phyloP scores from a whole-genome alignment of 2,797 vertebrate species.

The Taenioides sp. region DNA sequence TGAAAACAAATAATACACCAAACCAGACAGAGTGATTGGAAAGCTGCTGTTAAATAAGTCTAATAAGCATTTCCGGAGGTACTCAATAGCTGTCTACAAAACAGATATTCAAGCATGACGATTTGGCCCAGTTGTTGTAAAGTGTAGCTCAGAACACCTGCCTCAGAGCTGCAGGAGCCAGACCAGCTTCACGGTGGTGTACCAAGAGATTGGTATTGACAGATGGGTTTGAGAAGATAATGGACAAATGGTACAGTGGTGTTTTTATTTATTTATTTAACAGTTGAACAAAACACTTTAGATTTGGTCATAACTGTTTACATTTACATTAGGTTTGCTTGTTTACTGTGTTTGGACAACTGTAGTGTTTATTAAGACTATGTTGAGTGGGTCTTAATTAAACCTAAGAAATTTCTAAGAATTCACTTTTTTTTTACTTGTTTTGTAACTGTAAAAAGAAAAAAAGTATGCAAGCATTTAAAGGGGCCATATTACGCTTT shows the following conservation, averaged over 20 bases:
- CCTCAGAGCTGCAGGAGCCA: slow-evolving; percentile 19
- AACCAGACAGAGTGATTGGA: slow-evolving; percentile 51
- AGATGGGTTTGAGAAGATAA: slow-evolving; percentile 11
- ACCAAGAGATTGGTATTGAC: slow-evolving; percentile 15
- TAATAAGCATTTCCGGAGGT: slow-evolving; percentile 51
- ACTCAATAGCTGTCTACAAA: slow-evolving; percentile 40
- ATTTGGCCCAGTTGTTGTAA: not conserved
- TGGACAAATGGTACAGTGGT: not conserved
- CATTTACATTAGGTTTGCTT: too few relatives aligned
- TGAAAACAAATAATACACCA: slow-evolving; percentile 65
- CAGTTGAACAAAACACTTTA: not conserved
- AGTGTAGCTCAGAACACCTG: not conserved
- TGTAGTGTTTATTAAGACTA: too few relatives aligned
- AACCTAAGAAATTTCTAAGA: too few relatives aligned
- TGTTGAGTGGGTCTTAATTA: too few relatives aligned
- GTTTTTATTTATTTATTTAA: not conserved
- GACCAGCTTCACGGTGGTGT: not conserved
- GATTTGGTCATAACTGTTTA: not conserved
- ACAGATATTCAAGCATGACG: slow-evolving; percentile 16
- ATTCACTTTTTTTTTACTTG: too few relatives aligned
- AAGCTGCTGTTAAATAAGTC: slow-evolving; percentile 48
- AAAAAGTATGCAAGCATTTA: too few relatives aligned
- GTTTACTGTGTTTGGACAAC: too few relatives aligned
- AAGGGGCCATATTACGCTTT: too few relatives aligned
- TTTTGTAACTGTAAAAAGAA: too few relatives aligned